Evolutionary conservation across 2,888 invertebrate species (phyloP).

Genomic region (Sturmia bella): DNA sequence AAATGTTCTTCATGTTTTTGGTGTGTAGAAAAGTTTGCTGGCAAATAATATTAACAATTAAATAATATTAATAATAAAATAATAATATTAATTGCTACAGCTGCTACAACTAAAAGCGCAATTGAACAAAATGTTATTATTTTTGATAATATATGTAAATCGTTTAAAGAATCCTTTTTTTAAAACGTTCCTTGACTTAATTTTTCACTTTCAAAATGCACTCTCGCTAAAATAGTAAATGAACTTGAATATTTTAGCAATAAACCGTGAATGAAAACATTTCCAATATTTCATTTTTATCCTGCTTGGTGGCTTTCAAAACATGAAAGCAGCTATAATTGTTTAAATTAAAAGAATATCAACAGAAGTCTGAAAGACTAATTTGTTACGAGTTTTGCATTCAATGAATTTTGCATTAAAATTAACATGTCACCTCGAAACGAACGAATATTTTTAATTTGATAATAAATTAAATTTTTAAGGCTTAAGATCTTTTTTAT

Average conservation of each 20-base stretch:
- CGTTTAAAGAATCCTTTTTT: background rate
- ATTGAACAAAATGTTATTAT: too few species aligned
- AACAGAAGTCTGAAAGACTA: conserved; percentile 42
- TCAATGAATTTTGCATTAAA: too few species aligned
- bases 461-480: too few species aligned
- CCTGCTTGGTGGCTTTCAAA: conserved; percentile 59
- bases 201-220: conserved; percentile 58
- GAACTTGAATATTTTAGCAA: conserved; percentile 61
- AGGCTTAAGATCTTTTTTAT: too few species aligned
- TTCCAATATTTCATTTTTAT: conserved; percentile 65
- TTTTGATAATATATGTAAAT: conserved; percentile 1
- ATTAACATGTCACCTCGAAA: too few species aligned
- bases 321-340: conserved; percentile 62
- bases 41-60: too few species aligned
- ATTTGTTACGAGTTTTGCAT: background rate
- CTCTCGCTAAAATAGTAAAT: conserved; percentile 67
- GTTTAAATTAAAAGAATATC: conserved; percentile 56
- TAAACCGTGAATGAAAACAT: conserved; percentile 67
- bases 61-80: too few species aligned
- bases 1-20: too few species aligned
- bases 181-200: conserved; percentile 3
- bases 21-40: too few species aligned
- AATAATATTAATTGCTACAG: too few species aligned
- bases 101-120: too few species aligned
- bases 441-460: too few species aligned